Percentiles rank a stretch among this genome's conserved stretches.
Conservation (phyloP, 2,888 invertebrate species). For the Pimpla rufipes region DNA sequence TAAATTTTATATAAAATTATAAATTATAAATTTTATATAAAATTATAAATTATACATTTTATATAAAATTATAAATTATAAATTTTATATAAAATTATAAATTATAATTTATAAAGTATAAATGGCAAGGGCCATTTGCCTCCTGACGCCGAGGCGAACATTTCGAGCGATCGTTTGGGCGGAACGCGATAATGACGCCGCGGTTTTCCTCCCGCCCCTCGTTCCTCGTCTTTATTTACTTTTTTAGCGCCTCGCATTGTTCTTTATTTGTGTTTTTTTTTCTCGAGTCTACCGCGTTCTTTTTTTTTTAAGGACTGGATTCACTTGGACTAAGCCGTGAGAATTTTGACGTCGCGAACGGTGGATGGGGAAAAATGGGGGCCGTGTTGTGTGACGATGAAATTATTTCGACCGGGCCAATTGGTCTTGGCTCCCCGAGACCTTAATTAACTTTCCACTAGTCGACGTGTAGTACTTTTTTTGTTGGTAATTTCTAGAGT, state of each 20-base stretch:
- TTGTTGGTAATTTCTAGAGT: slow-evolving; percentile 3
- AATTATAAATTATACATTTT: no score
- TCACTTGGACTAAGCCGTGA: slow-evolving; percentile 54
- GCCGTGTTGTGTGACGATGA: slow-evolving; percentile 35
- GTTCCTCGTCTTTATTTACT: slow-evolving; percentile 48
- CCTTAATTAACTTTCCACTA: slow-evolving; percentile 64
- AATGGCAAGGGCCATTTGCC: no score
- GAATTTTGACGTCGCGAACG: slow-evolving; percentile 48
- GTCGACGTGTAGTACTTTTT: slow-evolving; percentile 22
- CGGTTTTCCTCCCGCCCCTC: slow-evolving; percentile 40
- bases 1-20: no score
- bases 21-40: no score
- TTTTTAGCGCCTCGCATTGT: slow-evolving; percentile 32
- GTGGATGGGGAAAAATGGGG: background rate
- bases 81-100: no score
- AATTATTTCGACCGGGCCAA: slow-evolving; percentile 56
- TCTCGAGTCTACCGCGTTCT: slow-evolving; percentile 35
- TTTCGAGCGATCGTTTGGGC: slow-evolving; percentile 69
- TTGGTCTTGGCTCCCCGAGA: slow-evolving; percentile 25
- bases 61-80: no score
- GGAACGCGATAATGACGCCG: slow-evolving; percentile 71
- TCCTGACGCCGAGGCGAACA: slow-evolving; percentile 49
- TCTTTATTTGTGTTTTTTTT: slow-evolving; percentile 38
- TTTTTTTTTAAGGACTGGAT: slow-evolving; percentile 55
- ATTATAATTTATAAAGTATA: no score